These are phyloP conservation scores for Chionomys nivalis DNA, from an alignment of 2,113 vertebrate genomes.

Conservation along the genomic window DNA sequence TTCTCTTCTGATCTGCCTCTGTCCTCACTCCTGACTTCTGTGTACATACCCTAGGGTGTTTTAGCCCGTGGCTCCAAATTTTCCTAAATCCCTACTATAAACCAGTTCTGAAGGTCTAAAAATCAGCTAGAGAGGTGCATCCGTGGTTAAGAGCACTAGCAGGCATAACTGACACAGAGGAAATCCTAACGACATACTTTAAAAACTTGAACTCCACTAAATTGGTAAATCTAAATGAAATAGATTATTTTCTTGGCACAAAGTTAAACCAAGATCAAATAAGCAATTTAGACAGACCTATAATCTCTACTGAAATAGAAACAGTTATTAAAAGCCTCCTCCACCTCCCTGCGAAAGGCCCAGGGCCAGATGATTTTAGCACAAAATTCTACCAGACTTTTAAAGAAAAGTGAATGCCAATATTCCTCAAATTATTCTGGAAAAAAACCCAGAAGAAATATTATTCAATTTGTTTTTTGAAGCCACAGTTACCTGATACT, in stretches of 20 bases:
- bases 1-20: neutral
- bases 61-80: neutral
- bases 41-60: neutral
- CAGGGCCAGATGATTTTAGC: neutral
- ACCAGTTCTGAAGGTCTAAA: neutral
- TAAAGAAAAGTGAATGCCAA: neutral
- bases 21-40: neutral
- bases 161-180: neutral
- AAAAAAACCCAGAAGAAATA: neutral
- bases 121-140: neutral
- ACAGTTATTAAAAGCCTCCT: neutral
- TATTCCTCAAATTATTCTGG: neutral
- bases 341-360: neutral
- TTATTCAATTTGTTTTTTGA: neutral
- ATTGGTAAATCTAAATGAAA: neutral
- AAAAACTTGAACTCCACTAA: neutral
- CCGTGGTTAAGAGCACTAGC: neutral
- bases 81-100: neutral
- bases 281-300: neutral
- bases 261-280: neutral
- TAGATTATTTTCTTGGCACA: neutral
- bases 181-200: neutral
- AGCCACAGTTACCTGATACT: neutral
- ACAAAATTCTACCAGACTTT: neutral
- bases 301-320: neutral